Evolutionary conservation across 1,140 invertebrate species (phyloP), one percentile per base, ranked within the genome.

Genomic region (Zaprionus vittiger): DNA sequence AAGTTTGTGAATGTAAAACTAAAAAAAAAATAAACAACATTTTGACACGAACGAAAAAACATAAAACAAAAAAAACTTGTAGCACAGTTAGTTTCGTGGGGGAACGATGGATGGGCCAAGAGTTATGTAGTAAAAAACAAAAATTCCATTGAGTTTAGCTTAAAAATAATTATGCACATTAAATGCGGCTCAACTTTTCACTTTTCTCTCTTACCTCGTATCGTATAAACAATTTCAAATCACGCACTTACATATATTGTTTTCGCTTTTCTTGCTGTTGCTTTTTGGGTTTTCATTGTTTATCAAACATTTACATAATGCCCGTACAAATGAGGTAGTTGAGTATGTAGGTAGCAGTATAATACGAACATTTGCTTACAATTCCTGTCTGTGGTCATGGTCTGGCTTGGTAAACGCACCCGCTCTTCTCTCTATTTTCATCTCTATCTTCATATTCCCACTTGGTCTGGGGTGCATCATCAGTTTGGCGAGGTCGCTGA

Each of bases 141-240:
- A 72, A 66, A 71, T 61, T 67, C 5, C 69, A 78, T 38, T 54
- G 41, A 80, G 65, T 62, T 76, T 52, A 62, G 28, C 77, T 61
- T 44, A 63, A 73, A 64, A 69, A 74, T 78, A 78, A 87, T 89
- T 89, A 87, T 89, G 81, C 81, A 89, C 52, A 79, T 65, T 73
- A 78, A 80, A 77, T 17, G 55, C 26, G 49, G 49, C 52, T 60
- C 31, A 85, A 76, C 82, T 85, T 84, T 84, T 77, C 81, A 89
- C 84, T 87, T 84, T 87, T 87, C 52, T 63, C 52, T 66, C 11
- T 57, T 44, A 28, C 17, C 28, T 14, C 17, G 44, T 38, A n/a
- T 26, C 26, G n/a, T 47, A 31, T 60, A 59, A 64, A 79, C 69
- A 63, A 70, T 89, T 80, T 73, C 77, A 83, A 83, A 68, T 76